Percentiles rank a stretch among this genome's conserved stretches.
phyloP scores from a whole-genome alignment of 1,140 invertebrate genomes.

The Ruditapes philippinarum region DNA sequence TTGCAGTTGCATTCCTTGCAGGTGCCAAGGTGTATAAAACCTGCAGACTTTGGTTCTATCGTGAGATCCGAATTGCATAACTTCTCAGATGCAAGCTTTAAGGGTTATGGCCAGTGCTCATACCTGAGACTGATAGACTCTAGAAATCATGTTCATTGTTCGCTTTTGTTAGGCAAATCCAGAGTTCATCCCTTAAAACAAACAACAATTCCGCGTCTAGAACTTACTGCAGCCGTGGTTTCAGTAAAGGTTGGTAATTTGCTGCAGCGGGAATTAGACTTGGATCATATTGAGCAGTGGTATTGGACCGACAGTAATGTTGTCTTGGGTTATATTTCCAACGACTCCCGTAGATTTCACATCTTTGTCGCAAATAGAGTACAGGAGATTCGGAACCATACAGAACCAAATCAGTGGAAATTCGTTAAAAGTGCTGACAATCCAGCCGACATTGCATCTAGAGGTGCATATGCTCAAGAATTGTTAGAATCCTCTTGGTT shows the following conservation, averaged over 20 bases:
- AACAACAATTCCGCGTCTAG: slow-evolving; percentile 69
- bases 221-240: slow-evolving; percentile 72
- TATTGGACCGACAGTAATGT: no score
- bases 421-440: slow-evolving; percentile 62
- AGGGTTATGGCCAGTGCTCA: slow-evolving; percentile 68
- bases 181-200: slow-evolving; percentile 70
- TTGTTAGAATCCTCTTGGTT: neutral
- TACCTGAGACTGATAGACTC: slow-evolving; percentile 64
- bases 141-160: neutral
- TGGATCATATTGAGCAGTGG: neutral
- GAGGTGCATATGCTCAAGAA: neutral
- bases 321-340: no score
- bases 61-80: neutral
- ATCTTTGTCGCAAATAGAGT: slow-evolving; percentile 72
- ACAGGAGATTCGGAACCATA: no score
- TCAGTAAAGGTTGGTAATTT: slow-evolving; percentile 66
- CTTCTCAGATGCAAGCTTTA: slow-evolving; percentile 70
- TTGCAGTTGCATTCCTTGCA: no score
- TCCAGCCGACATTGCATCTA: slow-evolving; percentile 69
- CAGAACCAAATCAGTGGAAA: slow-evolving; percentile 49
- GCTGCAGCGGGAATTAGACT: slow-evolving; percentile 56
- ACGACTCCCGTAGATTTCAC: slow-evolving; percentile 63
- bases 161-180: no score
- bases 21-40: no score
- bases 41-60: no score